Evolutionary conservation across 2,797 vertebrate species (phyloP).

Genomic region (Presbytis comata): DNA sequence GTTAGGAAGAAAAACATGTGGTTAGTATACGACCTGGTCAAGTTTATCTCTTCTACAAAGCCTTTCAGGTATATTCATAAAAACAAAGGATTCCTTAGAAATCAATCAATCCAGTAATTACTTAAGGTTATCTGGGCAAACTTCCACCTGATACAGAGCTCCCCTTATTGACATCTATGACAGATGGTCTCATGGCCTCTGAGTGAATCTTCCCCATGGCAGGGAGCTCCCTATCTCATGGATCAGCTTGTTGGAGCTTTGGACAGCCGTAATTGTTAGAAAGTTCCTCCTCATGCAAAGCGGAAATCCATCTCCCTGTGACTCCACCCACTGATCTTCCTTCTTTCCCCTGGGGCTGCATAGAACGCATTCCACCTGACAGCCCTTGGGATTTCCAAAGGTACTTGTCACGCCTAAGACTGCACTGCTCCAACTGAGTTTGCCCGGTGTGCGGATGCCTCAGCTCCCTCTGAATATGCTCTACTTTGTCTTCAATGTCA

Average conservation of each 20-base stretch:
- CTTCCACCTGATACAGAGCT: neutral
- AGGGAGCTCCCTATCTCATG: neutral
- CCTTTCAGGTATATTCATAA: neutral
- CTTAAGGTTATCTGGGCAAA: neutral
- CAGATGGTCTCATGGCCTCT: neutral
- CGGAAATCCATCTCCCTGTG: neutral
- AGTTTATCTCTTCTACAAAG: neutral
- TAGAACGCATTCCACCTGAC: neutral
- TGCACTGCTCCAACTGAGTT: neutral
- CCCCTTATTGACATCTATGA: neutral
- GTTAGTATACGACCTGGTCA: neutral
- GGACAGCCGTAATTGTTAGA: neutral
- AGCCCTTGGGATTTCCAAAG: neutral
- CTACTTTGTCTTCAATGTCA: neutral
- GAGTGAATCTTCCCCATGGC: neutral
- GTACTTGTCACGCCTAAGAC: neutral
- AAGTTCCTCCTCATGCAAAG: neutral
- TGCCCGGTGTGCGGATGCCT: neutral
- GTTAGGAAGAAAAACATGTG: neutral
- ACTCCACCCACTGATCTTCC: neutral
- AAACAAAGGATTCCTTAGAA: neutral
- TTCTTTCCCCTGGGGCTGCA: neutral
- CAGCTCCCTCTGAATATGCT: neutral
- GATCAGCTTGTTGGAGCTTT: neutral
- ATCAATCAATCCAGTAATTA: neutral